phyloP scores from a whole-genome alignment of 2,888 invertebrate species.

The Pyrocoelia pectoralis region DNA sequence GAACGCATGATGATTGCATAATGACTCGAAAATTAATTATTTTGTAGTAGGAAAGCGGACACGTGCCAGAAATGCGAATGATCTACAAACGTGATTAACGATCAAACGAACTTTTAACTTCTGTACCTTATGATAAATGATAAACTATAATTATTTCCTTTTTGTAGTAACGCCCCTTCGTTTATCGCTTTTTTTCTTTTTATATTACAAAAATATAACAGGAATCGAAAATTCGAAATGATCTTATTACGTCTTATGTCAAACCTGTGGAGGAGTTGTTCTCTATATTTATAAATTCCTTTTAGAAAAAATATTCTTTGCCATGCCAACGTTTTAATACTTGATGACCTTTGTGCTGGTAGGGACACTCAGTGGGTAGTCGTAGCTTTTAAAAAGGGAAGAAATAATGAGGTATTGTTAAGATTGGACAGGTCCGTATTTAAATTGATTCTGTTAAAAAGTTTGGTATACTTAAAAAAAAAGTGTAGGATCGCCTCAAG shows the following conservation, averaged over 20 bases:
- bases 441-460: background rate
- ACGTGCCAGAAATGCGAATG: conserved; percentile 20
- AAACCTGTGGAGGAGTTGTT: too few relatives aligned
- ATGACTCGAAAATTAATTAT: background rate
- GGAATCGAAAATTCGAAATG: too few relatives aligned
- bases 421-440: background rate
- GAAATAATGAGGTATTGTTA: conserved; percentile 1
- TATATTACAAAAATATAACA: too few relatives aligned
- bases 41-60: conserved; percentile 11
- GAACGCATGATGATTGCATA: too few relatives aligned
- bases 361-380: conserved; percentile 1
- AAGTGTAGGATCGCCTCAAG: background rate
- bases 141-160: conserved; percentile 35
- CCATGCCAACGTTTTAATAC: background rate
- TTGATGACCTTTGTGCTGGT: background rate
- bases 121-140: conserved; percentile 34
- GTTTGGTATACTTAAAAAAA: background rate
- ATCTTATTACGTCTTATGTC: too few relatives aligned
- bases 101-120: conserved; percentile 26
- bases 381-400: background rate
- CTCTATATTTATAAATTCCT: too few relatives aligned
- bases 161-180: conserved; percentile 17
- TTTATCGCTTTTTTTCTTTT: too few relatives aligned
- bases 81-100: conserved; percentile 33
- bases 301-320: background rate